Percentiles rank a stretch among this genome's conserved stretches.
Conservation (phyloP, 2,113 vertebrate species). For the Strigops habroptila region DNA sequence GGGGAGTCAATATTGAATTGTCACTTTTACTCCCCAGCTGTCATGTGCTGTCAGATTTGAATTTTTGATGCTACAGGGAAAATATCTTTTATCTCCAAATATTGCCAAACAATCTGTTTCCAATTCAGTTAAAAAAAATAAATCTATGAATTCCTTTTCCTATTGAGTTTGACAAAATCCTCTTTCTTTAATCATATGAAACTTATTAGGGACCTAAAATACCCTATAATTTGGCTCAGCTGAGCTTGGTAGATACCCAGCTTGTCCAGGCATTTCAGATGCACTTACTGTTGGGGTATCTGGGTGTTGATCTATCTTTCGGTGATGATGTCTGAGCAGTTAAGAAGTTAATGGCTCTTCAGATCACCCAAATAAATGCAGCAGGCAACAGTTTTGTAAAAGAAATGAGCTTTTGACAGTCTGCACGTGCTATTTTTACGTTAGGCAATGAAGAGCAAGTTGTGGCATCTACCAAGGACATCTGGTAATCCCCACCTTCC, state of each 20-base stretch:
- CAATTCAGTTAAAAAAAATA: background rate
- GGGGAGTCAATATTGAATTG: background rate
- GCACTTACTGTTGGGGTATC: background rate
- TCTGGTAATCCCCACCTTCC: background rate
- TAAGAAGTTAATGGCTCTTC: background rate
- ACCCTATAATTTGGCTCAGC: background rate
- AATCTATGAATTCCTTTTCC: background rate
- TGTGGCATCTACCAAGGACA: background rate
- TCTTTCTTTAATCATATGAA: background rate
- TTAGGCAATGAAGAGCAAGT: rapidly evolving
- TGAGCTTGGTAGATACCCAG: background rate
- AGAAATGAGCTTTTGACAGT: background rate
- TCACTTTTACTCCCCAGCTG: background rate
- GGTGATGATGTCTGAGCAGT: background rate
- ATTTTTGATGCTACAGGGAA: background rate
- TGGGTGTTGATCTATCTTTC: background rate
- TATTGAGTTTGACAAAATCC: slow-evolving; percentile 14
- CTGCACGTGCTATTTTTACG: background rate
- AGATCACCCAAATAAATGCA: background rate
- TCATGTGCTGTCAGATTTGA: background rate
- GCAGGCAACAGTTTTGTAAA: background rate
- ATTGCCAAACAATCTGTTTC: background rate
- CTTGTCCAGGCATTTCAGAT: background rate
- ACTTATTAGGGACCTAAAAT: slow-evolving; percentile 4
- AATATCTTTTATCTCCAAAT: background rate